A percentile compares a stretch with the other conserved stretches of the same genome.
Evolutionary conservation across 2,797 vertebrate genomes (phyloP).

Genomic region (Oreonectes daqikongensis): DNA sequence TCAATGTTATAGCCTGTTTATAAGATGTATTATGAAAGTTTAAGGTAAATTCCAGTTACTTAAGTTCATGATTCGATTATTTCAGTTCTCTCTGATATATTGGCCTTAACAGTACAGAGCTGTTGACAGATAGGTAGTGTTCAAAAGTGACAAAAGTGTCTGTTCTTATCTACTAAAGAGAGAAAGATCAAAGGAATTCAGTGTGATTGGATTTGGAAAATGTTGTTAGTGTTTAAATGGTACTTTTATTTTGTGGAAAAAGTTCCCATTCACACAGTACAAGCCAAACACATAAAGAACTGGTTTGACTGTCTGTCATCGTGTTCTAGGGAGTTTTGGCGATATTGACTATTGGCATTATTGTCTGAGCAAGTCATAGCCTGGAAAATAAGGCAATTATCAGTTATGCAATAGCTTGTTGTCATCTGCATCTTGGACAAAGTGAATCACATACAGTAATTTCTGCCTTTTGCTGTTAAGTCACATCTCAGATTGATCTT

Average conservation of each 20-base stretch:
- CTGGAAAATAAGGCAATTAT: conserved; percentile 11
- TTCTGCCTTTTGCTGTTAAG: conserved; percentile 1
- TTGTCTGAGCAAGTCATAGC: conserved; percentile 28
- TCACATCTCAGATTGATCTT: not conserved
- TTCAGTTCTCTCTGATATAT: not conserved
- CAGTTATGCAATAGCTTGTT: conserved; percentile 12
- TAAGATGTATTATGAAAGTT: not conserved
- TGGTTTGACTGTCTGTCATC: not conserved
- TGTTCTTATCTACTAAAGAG: conserved; percentile 8
- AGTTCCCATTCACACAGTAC: not conserved
- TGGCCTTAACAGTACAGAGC: not conserved
- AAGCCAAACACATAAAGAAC: not conserved
- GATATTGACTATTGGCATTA: conserved; percentile 16
- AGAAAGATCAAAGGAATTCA: not conserved
- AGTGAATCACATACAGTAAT: conserved; percentile 6
- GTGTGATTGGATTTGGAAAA: conserved; percentile 13
- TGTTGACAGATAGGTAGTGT: conserved; percentile 16
- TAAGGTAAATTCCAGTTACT: not conserved
- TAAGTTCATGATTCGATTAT: not conserved
- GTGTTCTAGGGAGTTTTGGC: not conserved
- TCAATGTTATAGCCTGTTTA: not conserved
- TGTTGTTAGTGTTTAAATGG: not conserved
- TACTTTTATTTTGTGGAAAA: no score
- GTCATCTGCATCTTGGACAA: conserved; percentile 16
- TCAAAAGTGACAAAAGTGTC: not conserved